phyloP scores from a whole-genome alignment of 2,797 vertebrate species.

The Microcaecilia unicolor region DNA sequence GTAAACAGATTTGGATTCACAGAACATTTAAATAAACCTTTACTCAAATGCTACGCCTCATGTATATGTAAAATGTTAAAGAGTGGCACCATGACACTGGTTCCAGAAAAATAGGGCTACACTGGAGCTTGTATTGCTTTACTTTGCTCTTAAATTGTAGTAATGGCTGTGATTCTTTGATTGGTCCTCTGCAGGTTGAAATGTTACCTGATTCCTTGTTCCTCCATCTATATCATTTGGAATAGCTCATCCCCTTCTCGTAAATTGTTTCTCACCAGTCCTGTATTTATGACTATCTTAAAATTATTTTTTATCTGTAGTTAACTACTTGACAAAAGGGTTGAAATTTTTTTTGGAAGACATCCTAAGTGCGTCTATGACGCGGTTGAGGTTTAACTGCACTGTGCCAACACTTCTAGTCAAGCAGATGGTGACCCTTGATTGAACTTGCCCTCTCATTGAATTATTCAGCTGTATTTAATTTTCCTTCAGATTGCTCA shows the following conservation, averaged over 20 bases:
- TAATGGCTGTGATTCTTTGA: too few species aligned
- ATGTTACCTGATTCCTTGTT: too few species aligned
- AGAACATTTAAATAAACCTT: too few species aligned
- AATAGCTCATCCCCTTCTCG: slow-evolving; percentile 13
- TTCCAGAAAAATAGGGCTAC: too few species aligned
- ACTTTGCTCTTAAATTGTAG: too few species aligned
- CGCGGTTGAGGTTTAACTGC: slow-evolving; percentile 58
- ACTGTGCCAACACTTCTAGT: slow-evolving; percentile 70
- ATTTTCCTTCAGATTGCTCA: slow-evolving; percentile 55
- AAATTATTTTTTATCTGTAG: slow-evolving; percentile 49
- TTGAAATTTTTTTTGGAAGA: slow-evolving; percentile 63
- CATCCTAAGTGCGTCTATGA: slow-evolving; percentile 68
- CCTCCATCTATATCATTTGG: slow-evolving; percentile 13
- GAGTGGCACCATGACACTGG: too few species aligned
- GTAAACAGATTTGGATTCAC: too few species aligned
- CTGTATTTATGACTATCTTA: slow-evolving; percentile 39
- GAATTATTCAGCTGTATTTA: slow-evolving; percentile 88
- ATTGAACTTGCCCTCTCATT: slow-evolving; percentile 75
- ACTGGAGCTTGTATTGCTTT: too few species aligned
- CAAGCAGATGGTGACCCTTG: slow-evolving; percentile 86
- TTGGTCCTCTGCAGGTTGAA: too few species aligned
- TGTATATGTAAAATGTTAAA: too few species aligned
- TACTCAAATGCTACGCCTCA: too few species aligned
- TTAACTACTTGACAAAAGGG: slow-evolving; percentile 48
- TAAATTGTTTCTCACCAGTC: slow-evolving; percentile 35